A percentile compares a stretch with the other conserved stretches of the same genome.
phyloP scores from a whole-genome alignment of 2,888 invertebrate genomes.

The Drosophila longiperda region DNA sequence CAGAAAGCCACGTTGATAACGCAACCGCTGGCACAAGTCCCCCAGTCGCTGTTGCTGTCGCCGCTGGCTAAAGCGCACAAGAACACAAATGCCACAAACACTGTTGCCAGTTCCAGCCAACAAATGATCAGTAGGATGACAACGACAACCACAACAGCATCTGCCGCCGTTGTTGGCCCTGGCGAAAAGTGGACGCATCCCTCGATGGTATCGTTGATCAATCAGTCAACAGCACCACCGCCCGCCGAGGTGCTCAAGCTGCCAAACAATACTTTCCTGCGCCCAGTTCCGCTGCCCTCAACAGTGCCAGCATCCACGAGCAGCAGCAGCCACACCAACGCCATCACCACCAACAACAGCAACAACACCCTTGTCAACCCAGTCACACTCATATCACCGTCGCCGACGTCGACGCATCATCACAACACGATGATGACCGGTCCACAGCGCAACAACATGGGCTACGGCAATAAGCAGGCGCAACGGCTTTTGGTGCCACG shows the following conservation, averaged over 20 bases:
- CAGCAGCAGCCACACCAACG: conserved; percentile 33
- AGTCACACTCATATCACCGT: conserved; percentile 50
- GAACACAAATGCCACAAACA: conserved; percentile 10
- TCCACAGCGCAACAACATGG: conserved; percentile 50
- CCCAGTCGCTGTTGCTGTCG: conserved; percentile 22
- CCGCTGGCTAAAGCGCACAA: conserved; percentile 26
- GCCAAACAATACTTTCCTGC: conserved; percentile 81
- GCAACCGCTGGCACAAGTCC: neutral
- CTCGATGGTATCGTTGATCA: conserved; percentile 49
- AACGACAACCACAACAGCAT: conserved; percentile 1
- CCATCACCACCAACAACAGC: conserved; percentile 25
- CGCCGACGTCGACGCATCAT: conserved; percentile 42
- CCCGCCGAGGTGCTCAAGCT: conserved; percentile 77
- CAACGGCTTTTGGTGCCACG: conserved; percentile 75
- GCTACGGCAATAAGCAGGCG: conserved; percentile 40
- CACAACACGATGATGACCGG: conserved; percentile 32
- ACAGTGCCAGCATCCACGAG: conserved; percentile 35
- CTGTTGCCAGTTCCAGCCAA: conserved; percentile 17
- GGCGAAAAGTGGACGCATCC: conserved; percentile 65
- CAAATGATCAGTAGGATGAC: conserved; percentile 34
- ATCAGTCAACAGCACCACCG: conserved; percentile 46
- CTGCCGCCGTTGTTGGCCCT: neutral
- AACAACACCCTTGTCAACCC: conserved; percentile 33
- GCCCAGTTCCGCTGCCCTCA: conserved; percentile 67
- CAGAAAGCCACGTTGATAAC: conserved; percentile 42